phyloP scores from a whole-genome alignment of 2,113 vertebrate species.

The Prolemur simus region DNA sequence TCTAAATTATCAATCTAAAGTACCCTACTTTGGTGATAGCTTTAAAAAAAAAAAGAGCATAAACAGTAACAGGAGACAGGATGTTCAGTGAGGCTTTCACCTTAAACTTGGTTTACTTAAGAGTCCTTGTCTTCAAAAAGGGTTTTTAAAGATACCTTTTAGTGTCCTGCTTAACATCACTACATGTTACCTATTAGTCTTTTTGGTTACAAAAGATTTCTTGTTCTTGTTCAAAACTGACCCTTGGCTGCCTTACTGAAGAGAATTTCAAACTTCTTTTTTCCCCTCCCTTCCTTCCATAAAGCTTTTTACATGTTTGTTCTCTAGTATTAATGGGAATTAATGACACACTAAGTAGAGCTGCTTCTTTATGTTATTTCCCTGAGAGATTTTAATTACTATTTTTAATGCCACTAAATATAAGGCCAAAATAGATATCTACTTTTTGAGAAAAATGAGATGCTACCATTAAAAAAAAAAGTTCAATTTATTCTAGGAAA shows the following conservation, averaged over 20 bases:
- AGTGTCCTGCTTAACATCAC: slow-evolving; percentile 1
- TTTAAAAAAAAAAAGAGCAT: slow-evolving; percentile 62
- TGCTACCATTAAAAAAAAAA: neutral
- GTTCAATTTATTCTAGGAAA: slow-evolving; percentile 18
- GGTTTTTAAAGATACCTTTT: slow-evolving; percentile 43
- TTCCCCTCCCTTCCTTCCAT: neutral
- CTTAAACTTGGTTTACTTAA: slow-evolving; percentile 40
- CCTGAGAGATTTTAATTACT: slow-evolving; percentile 11
- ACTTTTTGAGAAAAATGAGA: slow-evolving; percentile 8
- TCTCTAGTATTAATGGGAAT: neutral
- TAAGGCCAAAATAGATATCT: slow-evolving; percentile 13
- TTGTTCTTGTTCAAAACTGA: slow-evolving; percentile 53
- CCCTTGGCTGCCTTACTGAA: neutral
- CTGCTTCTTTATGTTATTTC: slow-evolving; percentile 33
- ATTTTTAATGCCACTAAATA: neutral
- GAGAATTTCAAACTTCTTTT: slow-evolving; percentile 30
- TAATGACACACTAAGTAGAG: neutral
- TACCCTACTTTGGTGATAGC: slow-evolving; percentile 57
- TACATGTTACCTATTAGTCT: neutral
- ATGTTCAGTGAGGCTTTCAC: slow-evolving; percentile 37
- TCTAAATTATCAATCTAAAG: slow-evolving; percentile 79
- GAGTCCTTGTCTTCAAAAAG: slow-evolving; percentile 35
- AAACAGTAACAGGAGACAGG: slow-evolving; percentile 20
- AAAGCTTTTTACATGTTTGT: slow-evolving; percentile 49
- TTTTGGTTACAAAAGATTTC: neutral